Evolutionary conservation across 2,113 vertebrate species (phyloP).

Genomic region (Lethenteron reissneri): DNA sequence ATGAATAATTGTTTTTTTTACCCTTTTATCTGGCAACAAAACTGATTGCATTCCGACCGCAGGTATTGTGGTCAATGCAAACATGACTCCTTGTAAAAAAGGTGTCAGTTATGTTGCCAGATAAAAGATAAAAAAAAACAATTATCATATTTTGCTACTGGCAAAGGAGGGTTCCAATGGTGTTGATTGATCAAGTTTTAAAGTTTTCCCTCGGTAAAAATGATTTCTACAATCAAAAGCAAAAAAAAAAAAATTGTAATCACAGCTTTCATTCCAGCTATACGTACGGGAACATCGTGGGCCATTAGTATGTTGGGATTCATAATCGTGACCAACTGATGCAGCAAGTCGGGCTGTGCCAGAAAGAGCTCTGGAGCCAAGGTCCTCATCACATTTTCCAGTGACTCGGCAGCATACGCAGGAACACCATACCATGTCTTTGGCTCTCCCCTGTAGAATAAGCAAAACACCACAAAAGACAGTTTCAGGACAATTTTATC

Average conservation of each 20-base stretch:
- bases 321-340: constrained; percentile 99
- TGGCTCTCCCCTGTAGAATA: constrained; percentile 64
- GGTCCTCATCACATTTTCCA: constrained; percentile 89
- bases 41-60: too few relatives aligned
- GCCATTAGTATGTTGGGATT: constrained; percentile 95
- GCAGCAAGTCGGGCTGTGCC: constrained; percentile 82
- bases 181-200: neutral
- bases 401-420: constrained; percentile 73
- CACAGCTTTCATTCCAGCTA: constrained; percentile 3
- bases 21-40: too few relatives aligned
- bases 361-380: constrained; percentile 87
- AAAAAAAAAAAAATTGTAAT: neutral
- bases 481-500: neutral
- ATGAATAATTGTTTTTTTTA: neutral
- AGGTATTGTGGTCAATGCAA: too few relatives aligned
- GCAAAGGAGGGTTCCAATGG: neutral
- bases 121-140: too few relatives aligned
- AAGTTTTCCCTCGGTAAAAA: neutral
- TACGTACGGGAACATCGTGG: constrained; percentile 76
- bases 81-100: too few relatives aligned
- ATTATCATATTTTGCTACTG: neutral
- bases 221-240: neutral
- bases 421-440: constrained; percentile 98
- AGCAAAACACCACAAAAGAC: constrained; percentile 16
- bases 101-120: too few relatives aligned